Evolutionary conservation across 2,113 vertebrate species (phyloP), one percentile per base, ranked within the genome.

Genomic region (chimpanzee (Pan troglodytes)): DNA sequence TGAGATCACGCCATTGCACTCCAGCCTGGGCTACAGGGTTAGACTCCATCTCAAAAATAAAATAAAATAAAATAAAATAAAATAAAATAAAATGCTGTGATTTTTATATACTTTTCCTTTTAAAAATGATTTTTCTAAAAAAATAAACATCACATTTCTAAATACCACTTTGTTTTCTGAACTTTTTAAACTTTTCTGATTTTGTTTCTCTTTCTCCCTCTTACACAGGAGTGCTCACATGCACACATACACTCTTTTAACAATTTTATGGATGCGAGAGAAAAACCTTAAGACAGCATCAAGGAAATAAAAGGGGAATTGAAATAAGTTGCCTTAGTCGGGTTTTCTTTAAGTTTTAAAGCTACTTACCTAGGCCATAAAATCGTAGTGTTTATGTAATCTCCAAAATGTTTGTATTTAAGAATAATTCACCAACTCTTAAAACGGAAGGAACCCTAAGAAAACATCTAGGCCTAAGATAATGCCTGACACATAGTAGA

Each of bases 271-370:
- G 30, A 59, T 78, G 22, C 82, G 64, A 68, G 76, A 81, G 52
- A 92, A 97, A 94, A 93, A 73, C 27, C 27, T 92, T 75, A 94
- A 93, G 84, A 90, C 30, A 25, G n/a, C 43, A 95, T 61, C 52
- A 75, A 93, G 70, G 67, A 87, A 96, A 88, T 95, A 95, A 93
- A 76, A 70, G 8, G 22, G 27, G 30, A 90, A 90, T 97, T 94
- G 86, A 94, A 97, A 16, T 94, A 89, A 91, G 14, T 95, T 95
- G 10, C 93, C 73, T 75, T 68, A 82, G 55, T 94, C 55, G 78
- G 55, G 18, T 95, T 95, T 85, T 61, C 61, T 96, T 95, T 95
- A 96, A 84, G 38, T 84, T 96, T 97, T 87, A 94, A 86, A 94
- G 85, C 7, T 91, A 89, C 68, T 40, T 30, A 93, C 61, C 14